Evolutionary conservation across 2,888 invertebrate species (phyloP).

Genomic region (Limnephilus auricula): DNA sequence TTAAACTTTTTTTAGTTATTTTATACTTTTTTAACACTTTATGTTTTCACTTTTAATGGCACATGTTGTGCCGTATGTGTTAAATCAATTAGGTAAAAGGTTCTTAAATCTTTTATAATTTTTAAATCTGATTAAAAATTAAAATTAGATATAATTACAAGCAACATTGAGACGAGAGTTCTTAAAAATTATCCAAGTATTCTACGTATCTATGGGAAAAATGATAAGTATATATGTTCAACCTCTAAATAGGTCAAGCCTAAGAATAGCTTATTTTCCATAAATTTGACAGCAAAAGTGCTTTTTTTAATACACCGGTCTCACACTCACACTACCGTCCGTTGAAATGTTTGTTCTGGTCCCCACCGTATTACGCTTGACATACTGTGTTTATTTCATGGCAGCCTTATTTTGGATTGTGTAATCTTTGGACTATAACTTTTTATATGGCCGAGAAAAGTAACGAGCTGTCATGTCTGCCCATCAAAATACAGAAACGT

Average conservation of each 20-base stretch:
- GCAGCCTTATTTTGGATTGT: background rate
- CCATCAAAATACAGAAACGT: conserved; percentile 2
- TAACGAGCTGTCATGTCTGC: background rate
- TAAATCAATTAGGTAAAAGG: too few species aligned
- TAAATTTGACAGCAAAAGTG: background rate
- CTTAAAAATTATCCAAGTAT: too few species aligned
- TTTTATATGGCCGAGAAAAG: background rate
- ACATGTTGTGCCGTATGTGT: too few species aligned
- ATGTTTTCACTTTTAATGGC: too few species aligned
- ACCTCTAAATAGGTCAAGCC: background rate
- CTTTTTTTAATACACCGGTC: background rate
- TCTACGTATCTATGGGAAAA: too few species aligned
- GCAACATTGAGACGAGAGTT: too few species aligned
- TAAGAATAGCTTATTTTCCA: background rate
- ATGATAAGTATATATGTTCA: too few species aligned
- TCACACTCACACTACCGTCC: background rate
- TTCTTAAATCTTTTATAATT: too few species aligned
- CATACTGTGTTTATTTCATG: background rate
- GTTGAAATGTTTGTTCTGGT: background rate
- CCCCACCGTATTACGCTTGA: background rate
- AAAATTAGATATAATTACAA: too few species aligned
- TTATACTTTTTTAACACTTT: too few species aligned
- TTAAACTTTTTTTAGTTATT: too few species aligned
- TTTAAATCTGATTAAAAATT: too few species aligned
- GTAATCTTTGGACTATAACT: background rate